Conservation (phyloP, 2,797 vertebrate species). For the Platalea minor region DNA sequence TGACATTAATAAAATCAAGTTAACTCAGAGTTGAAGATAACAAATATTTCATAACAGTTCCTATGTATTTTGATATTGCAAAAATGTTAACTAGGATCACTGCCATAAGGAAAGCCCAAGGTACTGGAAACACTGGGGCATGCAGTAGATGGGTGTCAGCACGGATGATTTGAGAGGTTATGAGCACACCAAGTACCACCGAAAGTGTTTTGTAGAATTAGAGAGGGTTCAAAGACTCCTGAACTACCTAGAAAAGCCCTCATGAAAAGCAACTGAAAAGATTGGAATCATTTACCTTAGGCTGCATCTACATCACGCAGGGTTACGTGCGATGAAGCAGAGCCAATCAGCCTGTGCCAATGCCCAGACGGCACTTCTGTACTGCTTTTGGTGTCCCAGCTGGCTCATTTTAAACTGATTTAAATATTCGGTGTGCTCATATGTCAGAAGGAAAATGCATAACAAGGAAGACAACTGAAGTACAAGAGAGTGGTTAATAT, state of each 20-base stretch:
- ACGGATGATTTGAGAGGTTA: not conserved
- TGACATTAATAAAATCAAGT: slow-evolving; percentile 22
- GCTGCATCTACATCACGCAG: not conserved
- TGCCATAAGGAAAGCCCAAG: not conserved
- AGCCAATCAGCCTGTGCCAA: not conserved
- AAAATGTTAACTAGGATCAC: not conserved
- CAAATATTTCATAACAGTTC: not conserved
- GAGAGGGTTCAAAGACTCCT: not conserved
- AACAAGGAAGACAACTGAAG: not conserved
- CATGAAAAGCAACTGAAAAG: not conserved
- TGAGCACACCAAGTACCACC: not conserved
- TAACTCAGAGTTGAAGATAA: not conserved
- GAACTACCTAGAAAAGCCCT: not conserved
- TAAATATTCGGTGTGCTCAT: not conserved
- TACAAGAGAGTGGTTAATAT: not conserved
- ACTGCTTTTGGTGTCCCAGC: not conserved
- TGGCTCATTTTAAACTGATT: not conserved
- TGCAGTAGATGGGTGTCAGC: not conserved
- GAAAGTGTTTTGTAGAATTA: not conserved
- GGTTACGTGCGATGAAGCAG: not conserved
- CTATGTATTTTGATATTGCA: not conserved
- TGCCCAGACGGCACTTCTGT: not conserved
- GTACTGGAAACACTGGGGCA: not conserved
- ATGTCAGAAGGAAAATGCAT: not conserved
- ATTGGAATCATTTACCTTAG: not conserved